Evolutionary conservation across 1,140 invertebrate genomes (phyloP).

Genomic region (Drosophila kanapiae): DNA sequence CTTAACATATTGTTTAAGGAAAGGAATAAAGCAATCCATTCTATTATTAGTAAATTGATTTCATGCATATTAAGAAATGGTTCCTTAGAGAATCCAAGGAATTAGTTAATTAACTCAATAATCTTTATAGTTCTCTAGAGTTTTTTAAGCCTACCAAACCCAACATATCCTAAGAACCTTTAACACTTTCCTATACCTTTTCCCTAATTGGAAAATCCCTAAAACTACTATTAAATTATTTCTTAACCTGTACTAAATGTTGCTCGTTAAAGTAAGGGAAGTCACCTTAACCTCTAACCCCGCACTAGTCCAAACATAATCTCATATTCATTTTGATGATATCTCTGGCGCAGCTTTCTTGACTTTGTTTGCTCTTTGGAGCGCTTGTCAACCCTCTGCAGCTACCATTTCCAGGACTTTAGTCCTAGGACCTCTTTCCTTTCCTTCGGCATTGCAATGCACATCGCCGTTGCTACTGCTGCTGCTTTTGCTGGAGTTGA

Average conservation of each 20-base stretch:
- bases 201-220: not conserved
- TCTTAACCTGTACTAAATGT: slow-evolving; percentile 19
- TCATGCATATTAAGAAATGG: not conserved
- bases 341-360: slow-evolving; percentile 61
- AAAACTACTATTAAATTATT: not conserved
- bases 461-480: slow-evolving; percentile 12
- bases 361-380: slow-evolving; percentile 58
- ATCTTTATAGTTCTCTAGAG: not conserved
- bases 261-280: not conserved
- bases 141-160: no score
- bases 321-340: slow-evolving; percentile 81
- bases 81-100: not conserved
- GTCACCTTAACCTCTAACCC: not conserved
- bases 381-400: slow-evolving; percentile 9
- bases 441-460: slow-evolving; percentile 33
- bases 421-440: slow-evolving; percentile 19
- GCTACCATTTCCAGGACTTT: slow-evolving; percentile 1
- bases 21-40: no score
- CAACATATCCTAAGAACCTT: not conserved
- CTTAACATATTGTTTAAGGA: no score
- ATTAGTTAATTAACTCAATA: not conserved
- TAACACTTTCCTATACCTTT: not conserved
- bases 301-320: slow-evolving; percentile 69
- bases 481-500: slow-evolving; percentile 66
- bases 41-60: no score